These are phyloP conservation scores for Neopelma chrysocephalum DNA, from an alignment of 2,797 vertebrate species.

Conservation along the genomic window DNA sequence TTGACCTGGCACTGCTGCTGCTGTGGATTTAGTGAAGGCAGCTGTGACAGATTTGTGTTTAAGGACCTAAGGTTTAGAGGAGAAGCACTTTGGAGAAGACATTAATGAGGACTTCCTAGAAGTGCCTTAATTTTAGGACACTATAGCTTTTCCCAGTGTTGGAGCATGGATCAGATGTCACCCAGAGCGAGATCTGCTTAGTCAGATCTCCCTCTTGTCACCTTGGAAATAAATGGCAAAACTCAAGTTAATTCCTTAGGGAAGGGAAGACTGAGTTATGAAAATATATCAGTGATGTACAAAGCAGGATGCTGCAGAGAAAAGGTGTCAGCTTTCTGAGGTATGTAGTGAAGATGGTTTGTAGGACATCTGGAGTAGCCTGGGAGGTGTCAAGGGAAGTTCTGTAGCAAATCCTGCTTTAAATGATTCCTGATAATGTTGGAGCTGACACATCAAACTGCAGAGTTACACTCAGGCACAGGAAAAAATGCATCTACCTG, in stretches of 20 bases:
- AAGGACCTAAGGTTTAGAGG: too few relatives aligned
- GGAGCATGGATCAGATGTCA: not conserved
- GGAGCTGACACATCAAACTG: not conserved
- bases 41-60: too few relatives aligned
- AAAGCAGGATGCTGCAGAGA: not conserved
- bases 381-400: not conserved
- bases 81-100: too few relatives aligned
- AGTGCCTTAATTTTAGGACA: too few relatives aligned
- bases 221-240: not conserved
- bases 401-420: not conserved
- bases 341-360: not conserved
- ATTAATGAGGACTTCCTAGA: too few relatives aligned
- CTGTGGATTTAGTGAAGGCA: too few relatives aligned
- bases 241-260: not conserved
- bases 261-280: not conserved
- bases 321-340: not conserved
- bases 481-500: not conserved
- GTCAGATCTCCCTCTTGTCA: not conserved
- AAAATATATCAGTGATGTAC: not conserved
- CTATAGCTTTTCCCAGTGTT: not conserved
- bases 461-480: not conserved
- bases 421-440: not conserved
- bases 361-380: not conserved
- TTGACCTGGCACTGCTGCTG: too few relatives aligned
- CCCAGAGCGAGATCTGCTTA: not conserved